Conservation (phyloP, 2,113 vertebrate genomes). For the Orycteropus afer region DNA sequence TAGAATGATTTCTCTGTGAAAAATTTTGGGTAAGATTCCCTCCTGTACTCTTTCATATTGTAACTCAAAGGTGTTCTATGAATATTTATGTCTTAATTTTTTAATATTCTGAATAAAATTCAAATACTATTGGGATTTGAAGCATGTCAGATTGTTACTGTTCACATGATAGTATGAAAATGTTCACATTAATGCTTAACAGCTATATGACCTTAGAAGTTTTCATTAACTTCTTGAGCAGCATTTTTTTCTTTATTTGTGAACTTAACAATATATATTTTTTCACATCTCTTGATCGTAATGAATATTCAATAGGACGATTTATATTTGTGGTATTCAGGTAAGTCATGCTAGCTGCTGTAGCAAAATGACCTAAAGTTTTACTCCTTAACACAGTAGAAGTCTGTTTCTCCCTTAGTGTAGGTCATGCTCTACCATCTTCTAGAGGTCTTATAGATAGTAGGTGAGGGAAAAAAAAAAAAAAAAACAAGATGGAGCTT, state of each 20-base stretch:
- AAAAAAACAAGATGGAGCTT: neutral
- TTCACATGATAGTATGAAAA: neutral
- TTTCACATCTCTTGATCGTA: too few relatives aligned
- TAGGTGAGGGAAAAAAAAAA: too few relatives aligned
- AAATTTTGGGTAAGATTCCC: neutral
- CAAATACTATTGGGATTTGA: neutral
- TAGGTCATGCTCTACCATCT: neutral
- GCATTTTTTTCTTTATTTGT: too few relatives aligned
- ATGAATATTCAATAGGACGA: neutral
- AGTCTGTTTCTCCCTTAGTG: neutral
- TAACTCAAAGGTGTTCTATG: neutral
- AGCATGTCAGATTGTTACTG: too few relatives aligned
- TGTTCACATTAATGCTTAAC: neutral
- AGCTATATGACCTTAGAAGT: too few relatives aligned
- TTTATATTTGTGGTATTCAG: neutral
- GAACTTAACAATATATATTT: neutral
- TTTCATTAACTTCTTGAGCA: neutral
- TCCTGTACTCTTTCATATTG: neutral
- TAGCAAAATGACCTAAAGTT: too few relatives aligned
- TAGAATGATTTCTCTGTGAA: fast-evolving
- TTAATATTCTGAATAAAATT: neutral
- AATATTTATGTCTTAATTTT: neutral
- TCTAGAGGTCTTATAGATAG: too few relatives aligned
- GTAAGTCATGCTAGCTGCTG: too few relatives aligned
- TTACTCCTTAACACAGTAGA: neutral